These are phyloP conservation scores for Lagopus leucura DNA, from an alignment of 2,113 vertebrate species.

Conservation along the genomic window DNA sequence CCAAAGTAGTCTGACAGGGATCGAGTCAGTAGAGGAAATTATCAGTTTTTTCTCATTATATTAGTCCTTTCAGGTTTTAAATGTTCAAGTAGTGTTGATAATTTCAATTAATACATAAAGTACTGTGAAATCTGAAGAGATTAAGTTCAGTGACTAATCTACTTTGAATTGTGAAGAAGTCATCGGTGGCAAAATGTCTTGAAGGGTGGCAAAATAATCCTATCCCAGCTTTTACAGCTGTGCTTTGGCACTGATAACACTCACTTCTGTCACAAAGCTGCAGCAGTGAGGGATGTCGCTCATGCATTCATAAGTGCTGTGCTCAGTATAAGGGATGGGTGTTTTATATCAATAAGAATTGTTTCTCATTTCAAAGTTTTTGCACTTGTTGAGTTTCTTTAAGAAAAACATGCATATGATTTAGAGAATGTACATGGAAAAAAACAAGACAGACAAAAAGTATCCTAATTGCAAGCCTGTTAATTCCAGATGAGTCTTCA, in stretches of 20 bases:
- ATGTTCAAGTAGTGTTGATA: neutral
- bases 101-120: neutral
- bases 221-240: neutral
- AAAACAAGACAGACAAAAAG: neutral
- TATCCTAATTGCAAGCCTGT: neutral
- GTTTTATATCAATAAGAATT: neutral
- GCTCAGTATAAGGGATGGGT: neutral
- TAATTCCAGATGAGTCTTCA: slow-evolving; percentile 41
- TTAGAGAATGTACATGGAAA: neutral
- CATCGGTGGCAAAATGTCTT: neutral
- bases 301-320: neutral
- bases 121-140: neutral
- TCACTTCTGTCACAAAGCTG: neutral
- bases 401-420: neutral
- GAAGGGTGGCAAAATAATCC: neutral
- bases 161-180: neutral
- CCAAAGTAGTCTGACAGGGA: neutral
- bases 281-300: neutral
- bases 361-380: neutral
- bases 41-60: neutral
- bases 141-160: neutral
- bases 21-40: neutral
- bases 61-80: neutral
- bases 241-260: neutral
- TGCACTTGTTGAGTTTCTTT: neutral